Percentiles rank a stretch among this genome's conserved stretches.
Conservation (phyloP, 2,113 vertebrate genomes). For the Bombycilla garrulus region DNA sequence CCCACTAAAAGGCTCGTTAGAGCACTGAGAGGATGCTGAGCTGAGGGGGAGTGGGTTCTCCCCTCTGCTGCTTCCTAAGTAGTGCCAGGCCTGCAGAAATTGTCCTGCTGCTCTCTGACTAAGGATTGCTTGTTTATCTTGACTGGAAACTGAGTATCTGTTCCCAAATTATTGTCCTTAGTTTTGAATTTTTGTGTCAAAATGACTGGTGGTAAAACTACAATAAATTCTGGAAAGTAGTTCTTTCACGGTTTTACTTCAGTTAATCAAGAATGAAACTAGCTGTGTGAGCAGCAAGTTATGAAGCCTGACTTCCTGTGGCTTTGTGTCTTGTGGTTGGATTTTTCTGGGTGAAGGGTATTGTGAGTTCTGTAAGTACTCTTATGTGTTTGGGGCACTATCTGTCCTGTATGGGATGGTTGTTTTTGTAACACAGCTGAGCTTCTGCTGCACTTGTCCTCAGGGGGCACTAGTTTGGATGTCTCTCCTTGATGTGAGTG, state of each 20-base stretch:
- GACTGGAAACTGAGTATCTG: neutral
- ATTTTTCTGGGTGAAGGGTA: neutral
- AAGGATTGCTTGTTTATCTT: neutral
- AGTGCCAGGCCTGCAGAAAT: neutral
- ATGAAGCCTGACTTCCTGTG: conserved; percentile 26
- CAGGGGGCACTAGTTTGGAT: neutral
- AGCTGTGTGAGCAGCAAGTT: neutral
- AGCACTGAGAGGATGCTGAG: neutral
- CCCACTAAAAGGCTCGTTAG: neutral
- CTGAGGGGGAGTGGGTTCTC: neutral
- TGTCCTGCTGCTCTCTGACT: neutral
- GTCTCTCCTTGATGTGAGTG: neutral
- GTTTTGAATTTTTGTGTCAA: neutral
- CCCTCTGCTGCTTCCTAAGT: neutral
- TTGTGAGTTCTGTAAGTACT: neutral
- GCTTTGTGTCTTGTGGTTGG: conserved; percentile 25
- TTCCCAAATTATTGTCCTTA: neutral
- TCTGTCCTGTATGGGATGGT: neutral
- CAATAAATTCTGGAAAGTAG: neutral
- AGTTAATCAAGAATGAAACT: conserved; percentile 9
- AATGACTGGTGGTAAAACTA: neutral
- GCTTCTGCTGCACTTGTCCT: neutral
- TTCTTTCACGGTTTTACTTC: neutral
- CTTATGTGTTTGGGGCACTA: neutral
- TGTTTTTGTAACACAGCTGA: neutral